These are phyloP conservation scores for Loris lydekkerianus DNA, from an alignment of 2,797 vertebrate species.

Conservation along the genomic window DNA sequence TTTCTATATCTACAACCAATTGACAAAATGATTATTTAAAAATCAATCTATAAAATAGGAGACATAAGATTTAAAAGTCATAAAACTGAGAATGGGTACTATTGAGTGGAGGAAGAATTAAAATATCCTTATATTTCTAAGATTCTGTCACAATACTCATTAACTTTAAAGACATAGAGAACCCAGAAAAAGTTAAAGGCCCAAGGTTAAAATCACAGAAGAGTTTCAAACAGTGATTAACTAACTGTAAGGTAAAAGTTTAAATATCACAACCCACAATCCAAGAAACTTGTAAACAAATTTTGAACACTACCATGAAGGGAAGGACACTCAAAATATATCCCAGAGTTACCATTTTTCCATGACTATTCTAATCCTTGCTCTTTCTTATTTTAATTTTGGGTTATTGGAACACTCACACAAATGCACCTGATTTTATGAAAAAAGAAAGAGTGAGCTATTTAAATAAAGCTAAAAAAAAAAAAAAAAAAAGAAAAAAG, in stretches of 20 bases:
- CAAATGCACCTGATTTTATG: conserved; percentile 13
- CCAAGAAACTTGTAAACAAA: conserved; percentile 53
- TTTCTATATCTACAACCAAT: neutral
- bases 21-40: conserved; percentile 44
- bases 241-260: neutral
- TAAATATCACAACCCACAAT: conserved; percentile 17
- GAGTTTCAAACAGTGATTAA: neutral
- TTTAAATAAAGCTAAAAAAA: neutral
- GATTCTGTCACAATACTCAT: neutral
- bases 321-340: conserved; percentile 37
- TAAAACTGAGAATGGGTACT: neutral
- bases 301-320: conserved; percentile 51
- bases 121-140: neutral
- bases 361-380: neutral
- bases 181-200: neutral
- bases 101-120: neutral
- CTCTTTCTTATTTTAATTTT: conserved; percentile 61
- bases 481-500: too few species aligned
- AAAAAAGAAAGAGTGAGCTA: neutral
- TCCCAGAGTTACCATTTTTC: neutral
- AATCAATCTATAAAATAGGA: neutral
- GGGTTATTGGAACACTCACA: neutral
- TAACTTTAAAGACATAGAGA: neutral
- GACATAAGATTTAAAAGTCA: neutral
- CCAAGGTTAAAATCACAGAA: conserved; percentile 10